Percentiles rank a stretch among this genome's conserved stretches.
These are phyloP conservation scores for Hippoglossus hippoglossus DNA, from an alignment of 2,797 vertebrate genomes.

Conservation along the genomic window DNA sequence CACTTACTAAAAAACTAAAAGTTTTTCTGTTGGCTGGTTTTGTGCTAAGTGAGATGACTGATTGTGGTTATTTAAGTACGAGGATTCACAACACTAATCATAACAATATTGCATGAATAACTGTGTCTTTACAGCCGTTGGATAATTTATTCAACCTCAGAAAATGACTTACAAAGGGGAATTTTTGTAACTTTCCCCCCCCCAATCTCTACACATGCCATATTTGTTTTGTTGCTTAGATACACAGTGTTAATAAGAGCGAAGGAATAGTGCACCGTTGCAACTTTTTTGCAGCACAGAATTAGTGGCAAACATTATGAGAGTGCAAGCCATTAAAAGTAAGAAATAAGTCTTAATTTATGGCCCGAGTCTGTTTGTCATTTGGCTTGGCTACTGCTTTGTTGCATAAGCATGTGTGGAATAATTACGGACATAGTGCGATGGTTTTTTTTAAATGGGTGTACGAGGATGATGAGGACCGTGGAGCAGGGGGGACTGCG, in stretches of 20 bases:
- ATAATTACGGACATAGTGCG: constrained; percentile 80
- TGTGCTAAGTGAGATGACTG: constrained; percentile 33
- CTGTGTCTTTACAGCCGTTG: constrained; percentile 66
- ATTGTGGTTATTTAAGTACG: constrained; percentile 45
- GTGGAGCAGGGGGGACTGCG: constrained; percentile 36
- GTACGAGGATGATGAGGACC: constrained; percentile 61
- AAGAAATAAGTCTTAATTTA: constrained; percentile 83
- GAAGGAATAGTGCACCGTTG: constrained; percentile 74
- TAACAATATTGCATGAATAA: constrained; percentile 42
- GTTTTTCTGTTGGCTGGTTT: constrained; percentile 52
- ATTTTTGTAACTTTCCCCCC: constrained; percentile 37
- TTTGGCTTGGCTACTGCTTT: constrained; percentile 86
- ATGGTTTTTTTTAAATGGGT: constrained; percentile 74
- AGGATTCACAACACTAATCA: constrained; percentile 55
- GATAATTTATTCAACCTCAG: constrained; percentile 67
- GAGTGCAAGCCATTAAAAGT: constrained; percentile 81
- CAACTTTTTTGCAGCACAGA: constrained; percentile 68
- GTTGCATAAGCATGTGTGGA: constrained; percentile 79
- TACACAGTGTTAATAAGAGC: constrained; percentile 69
- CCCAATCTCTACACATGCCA: constrained; percentile 55
- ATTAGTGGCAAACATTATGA: constrained; percentile 84
- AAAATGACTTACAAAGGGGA: constrained; percentile 67
- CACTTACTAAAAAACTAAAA: constrained; percentile 35
- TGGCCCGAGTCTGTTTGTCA: constrained; percentile 84
- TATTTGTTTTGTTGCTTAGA: constrained; percentile 82